Evolutionary conservation across 2,113 vertebrate species (phyloP).

Genomic region (Trogon melanurus): DNA sequence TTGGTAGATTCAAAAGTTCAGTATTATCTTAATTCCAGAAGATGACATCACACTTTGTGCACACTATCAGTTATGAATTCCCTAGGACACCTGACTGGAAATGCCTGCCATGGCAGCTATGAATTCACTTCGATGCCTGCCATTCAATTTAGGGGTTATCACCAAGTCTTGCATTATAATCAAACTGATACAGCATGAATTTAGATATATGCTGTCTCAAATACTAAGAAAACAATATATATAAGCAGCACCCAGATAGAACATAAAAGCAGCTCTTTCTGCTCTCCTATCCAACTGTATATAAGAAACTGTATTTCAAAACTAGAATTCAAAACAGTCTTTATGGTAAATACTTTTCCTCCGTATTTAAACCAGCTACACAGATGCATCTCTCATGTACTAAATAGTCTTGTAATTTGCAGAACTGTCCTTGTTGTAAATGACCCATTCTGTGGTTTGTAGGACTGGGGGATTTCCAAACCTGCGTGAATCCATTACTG

Average conservation of each 20-base stretch:
- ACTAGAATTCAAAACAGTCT: neutral
- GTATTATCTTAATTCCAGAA: neutral
- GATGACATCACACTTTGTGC: neutral
- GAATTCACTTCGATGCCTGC: neutral
- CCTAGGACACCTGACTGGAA: neutral
- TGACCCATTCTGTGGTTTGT: conserved; percentile 59
- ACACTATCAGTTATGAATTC: neutral
- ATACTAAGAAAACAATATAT: neutral
- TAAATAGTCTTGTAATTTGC: neutral
- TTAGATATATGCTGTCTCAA: neutral
- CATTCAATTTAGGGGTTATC: neutral
- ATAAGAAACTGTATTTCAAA: neutral
- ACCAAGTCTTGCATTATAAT: neutral
- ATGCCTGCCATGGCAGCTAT: neutral
- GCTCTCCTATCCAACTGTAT: neutral
- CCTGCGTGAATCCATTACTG: conserved; percentile 51
- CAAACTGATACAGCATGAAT: neutral
- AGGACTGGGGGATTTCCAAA: conserved; percentile 61
- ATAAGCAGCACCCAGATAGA: neutral
- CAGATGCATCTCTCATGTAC: neutral
- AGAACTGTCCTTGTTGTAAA: conserved; percentile 15
- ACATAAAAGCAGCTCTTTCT: neutral
- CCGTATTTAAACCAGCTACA: neutral
- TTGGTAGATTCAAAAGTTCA: neutral
- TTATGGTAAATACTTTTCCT: neutral